A percentile compares a stretch with the other conserved stretches of the same genome.
Conservation (phyloP, 2,888 invertebrate species). For the Caenorhabditis sp. region DNA sequence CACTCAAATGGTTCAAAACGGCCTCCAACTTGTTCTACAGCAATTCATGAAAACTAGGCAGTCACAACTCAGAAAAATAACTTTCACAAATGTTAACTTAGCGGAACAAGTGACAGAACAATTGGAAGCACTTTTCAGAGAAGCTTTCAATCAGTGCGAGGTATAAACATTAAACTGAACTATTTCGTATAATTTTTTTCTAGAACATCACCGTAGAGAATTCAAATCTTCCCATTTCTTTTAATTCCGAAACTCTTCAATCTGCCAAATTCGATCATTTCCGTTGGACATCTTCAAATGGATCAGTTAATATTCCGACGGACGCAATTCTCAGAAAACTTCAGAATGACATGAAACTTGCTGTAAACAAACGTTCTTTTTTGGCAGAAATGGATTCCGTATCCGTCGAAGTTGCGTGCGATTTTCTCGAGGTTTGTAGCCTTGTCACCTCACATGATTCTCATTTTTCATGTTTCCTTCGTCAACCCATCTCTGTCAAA, state of each 20-base stretch:
- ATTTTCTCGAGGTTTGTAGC: slow-evolving; percentile 67
- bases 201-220: slow-evolving; percentile 51
- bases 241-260: slow-evolving; percentile 4
- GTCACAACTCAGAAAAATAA: slow-evolving; percentile 53
- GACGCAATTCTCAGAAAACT: slow-evolving; percentile 54
- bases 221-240: slow-evolving; percentile 29
- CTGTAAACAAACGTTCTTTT: slow-evolving; percentile 51
- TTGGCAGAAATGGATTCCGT: slow-evolving; percentile 62
- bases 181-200: no score
- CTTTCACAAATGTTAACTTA: slow-evolving; percentile 19
- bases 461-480: slow-evolving; percentile 32
- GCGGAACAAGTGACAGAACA: not conserved
- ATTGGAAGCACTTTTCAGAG: slow-evolving; percentile 20
- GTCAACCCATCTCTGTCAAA: slow-evolving; percentile 25
- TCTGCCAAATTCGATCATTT: slow-evolving; percentile 62
- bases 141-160: slow-evolving; percentile 50
- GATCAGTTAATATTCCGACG: slow-evolving; percentile 16
- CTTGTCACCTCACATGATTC: slow-evolving; percentile 27
- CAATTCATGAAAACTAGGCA: slow-evolving; percentile 51
- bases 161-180: slow-evolving; percentile 9
- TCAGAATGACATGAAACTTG: slow-evolving; percentile 56
- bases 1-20: not conserved
- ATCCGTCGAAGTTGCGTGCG: slow-evolving; percentile 44
- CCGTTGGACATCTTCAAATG: slow-evolving; percentile 50
- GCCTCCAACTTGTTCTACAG: slow-evolving; percentile 10